phyloP scores from a whole-genome alignment of 1,140 invertebrate species.

The Platyura marginata region DNA sequence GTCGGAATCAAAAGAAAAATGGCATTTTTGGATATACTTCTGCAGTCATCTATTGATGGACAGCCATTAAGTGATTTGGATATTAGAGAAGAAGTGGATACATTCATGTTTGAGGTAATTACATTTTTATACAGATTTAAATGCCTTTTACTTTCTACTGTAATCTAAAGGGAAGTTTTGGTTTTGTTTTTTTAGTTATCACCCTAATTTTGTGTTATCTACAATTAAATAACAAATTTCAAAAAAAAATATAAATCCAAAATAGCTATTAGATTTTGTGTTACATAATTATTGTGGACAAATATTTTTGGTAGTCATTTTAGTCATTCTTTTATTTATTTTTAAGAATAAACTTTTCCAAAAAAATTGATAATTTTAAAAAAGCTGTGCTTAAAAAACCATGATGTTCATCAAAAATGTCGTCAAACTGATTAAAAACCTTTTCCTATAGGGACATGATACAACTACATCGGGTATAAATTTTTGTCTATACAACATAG shows the following conservation, averaged over 20 bases:
- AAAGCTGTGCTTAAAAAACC: background rate
- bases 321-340: background rate
- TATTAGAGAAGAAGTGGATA: constrained; percentile 53
- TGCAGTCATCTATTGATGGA: constrained; percentile 35
- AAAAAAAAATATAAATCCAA: too few species aligned
- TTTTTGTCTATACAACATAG: constrained; percentile 34
- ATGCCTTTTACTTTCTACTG: too few species aligned
- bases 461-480: constrained; percentile 39
- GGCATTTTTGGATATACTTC: constrained; percentile 50
- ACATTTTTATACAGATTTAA: background rate
- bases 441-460: constrained; percentile 53
- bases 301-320: background rate
- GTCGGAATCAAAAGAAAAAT: constrained; percentile 23
- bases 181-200: too few species aligned
- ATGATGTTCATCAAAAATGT: background rate
- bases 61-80: constrained; percentile 36
- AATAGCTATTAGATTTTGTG: too few species aligned
- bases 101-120: constrained; percentile 58
- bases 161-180: too few species aligned
- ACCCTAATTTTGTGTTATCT: too few species aligned
- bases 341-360: background rate
- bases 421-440: constrained; percentile 11
- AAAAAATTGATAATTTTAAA: background rate
- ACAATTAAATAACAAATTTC: too few species aligned
- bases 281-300: background rate